Conservation (phyloP, 1,140 invertebrate genomes). For the Danaus plexippus region DNA sequence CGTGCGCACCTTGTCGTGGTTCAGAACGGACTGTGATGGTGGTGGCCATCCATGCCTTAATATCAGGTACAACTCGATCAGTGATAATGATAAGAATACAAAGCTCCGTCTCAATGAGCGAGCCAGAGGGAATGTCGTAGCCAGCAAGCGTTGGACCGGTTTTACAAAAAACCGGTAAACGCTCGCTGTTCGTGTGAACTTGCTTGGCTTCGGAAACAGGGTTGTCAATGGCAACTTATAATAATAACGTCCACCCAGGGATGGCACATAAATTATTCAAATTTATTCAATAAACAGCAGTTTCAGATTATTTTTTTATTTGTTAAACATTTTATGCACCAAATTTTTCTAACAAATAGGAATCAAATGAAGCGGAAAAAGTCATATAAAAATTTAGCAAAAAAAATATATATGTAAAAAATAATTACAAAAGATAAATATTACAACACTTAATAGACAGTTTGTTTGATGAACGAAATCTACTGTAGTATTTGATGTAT, state of each 20-base stretch:
- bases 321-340: too few species aligned
- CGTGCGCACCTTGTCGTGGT: too few species aligned
- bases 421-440: too few species aligned
- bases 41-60: not conserved
- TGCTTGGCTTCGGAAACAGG: conserved; percentile 20
- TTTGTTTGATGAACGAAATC: too few species aligned
- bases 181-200: conserved; percentile 31
- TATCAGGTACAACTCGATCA: conserved; percentile 22
- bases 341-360: too few species aligned
- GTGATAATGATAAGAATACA: conserved; percentile 47
- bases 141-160: conserved; percentile 30
- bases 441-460: too few species aligned
- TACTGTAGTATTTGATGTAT: too few species aligned
- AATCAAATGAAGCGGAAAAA: too few species aligned
- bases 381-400: too few species aligned
- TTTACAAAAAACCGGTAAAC: conserved; percentile 30
- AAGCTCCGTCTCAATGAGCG: conserved; percentile 11
- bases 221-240: conserved; percentile 2
- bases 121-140: conserved; percentile 12
- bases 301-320: too few species aligned
- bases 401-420: too few species aligned
- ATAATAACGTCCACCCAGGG: not conserved
- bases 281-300: too few species aligned
- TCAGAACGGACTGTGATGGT: not conserved
- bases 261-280: not conserved